Percentiles rank a stretch among this genome's conserved stretches.
These are phyloP conservation scores for Holacanthus passer DNA, from an alignment of 2,113 vertebrate genomes.

Conservation along the genomic window DNA sequence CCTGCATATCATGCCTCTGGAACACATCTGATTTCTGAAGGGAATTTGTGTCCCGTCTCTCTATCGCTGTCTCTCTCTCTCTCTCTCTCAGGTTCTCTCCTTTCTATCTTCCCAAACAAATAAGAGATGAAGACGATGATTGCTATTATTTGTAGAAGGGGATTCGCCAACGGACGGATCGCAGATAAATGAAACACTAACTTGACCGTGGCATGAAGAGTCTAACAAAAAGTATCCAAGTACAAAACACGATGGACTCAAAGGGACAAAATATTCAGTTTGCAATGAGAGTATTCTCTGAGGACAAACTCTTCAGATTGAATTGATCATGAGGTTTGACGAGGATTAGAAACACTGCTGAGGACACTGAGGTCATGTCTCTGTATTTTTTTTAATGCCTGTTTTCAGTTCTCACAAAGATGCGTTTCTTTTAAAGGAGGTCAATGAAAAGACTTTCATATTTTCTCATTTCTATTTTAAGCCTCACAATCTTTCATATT, in stretches of 20 bases:
- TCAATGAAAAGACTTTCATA: not conserved
- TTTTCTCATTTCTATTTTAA: too few relatives aligned
- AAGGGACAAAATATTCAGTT: not conserved
- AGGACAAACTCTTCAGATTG: not conserved
- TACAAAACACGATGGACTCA: not conserved
- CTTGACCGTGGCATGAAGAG: slow-evolving; percentile 3
- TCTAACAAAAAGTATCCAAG: not conserved
- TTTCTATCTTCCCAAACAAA: slow-evolving; percentile 44
- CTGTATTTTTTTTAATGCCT: not conserved
- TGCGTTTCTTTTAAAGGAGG: not conserved
- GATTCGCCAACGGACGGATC: not conserved
- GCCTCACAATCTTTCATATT: too few relatives aligned
- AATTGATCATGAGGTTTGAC: not conserved
- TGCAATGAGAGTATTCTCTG: not conserved
- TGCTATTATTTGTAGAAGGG: slow-evolving; percentile 15
- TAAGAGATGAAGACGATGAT: slow-evolving; percentile 44
- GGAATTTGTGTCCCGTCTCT: slow-evolving; percentile 20
- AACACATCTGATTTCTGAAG: slow-evolving; percentile 43
- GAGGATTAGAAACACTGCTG: not conserved
- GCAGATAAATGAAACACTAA: slow-evolving; percentile 9
- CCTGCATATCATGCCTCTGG: not conserved
- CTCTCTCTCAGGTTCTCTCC: slow-evolving; percentile 26
- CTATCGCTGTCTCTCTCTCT: slow-evolving; percentile 5
- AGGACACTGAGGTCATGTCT: not conserved
- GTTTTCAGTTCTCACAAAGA: not conserved